A percentile compares a stretch with the other conserved stretches of the same genome.
phyloP scores from a whole-genome alignment of 2,888 invertebrate species.

The Platycheirus rosarum region DNA sequence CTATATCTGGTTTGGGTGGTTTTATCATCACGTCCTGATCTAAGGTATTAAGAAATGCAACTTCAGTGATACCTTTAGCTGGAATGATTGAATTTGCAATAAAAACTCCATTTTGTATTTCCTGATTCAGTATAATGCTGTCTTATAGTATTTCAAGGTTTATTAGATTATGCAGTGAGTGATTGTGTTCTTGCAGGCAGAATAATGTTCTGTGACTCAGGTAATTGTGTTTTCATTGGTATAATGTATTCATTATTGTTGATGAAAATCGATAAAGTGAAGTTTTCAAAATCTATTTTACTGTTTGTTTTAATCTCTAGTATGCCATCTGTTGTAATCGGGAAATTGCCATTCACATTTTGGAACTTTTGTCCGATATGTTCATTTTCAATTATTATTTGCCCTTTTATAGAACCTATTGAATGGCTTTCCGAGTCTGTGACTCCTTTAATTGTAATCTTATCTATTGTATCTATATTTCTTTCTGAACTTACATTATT shows the following conservation, averaged over 20 bases:
- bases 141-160: constrained; percentile 26
- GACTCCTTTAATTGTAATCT: not conserved
- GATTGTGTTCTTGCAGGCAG: constrained; percentile 38
- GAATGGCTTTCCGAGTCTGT: constrained; percentile 3
- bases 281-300: constrained; percentile 35
- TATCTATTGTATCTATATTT: constrained; percentile 2
- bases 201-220: not conserved
- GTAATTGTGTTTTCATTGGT: not conserved
- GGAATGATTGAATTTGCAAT: constrained; percentile 4
- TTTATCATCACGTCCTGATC: constrained; percentile 1
- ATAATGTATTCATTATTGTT: not conserved
- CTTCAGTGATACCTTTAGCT: constrained; percentile 8
- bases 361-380: not conserved
- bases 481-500: not conserved
- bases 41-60: constrained; percentile 1
- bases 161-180: not conserved
- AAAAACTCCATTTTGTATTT: constrained; percentile 35
- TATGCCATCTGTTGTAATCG: constrained; percentile 37
- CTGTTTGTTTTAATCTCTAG: constrained; percentile 2
- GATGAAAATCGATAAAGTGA: not conserved
- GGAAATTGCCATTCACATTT: constrained; percentile 11
- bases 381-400: constrained; percentile 9
- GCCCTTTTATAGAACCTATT: too few species aligned
- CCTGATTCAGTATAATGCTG: constrained; percentile 4
- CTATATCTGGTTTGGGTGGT: not conserved